Base-by-base conservation (phyloP, 2,888 invertebrate genomes). In the Conistra vaccinii region DNA sequence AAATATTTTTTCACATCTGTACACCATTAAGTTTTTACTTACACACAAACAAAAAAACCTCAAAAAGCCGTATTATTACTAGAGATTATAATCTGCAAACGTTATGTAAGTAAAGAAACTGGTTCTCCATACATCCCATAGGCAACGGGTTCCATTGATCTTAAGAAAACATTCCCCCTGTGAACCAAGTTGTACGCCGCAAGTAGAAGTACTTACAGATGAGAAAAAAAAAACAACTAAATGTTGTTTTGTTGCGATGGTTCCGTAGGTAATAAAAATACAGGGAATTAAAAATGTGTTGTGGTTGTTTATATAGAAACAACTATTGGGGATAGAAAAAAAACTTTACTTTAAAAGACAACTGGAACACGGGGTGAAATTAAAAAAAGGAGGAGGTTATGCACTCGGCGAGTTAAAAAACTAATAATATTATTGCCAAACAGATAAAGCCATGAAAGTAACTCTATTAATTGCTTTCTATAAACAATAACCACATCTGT, bases 41-140 rank as follows among this genome's bases (percentile, higher is more conserved):
- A 58, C 26, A 9, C 4, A 74, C 65, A 69, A 62, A 69, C 26
- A 66, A 76, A 73, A 69, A 69, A 65, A 0, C 6, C 14, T 10
- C 23, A 57, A 68, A 55, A 55, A n/a, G 1, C 26, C 26, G 48
- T 71, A 73, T 77, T 82, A 71, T 75, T 78, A 80, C 62, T 60
- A 65, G 29, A 88, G 87, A 84, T 88, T 81, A 67, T 55, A 88
- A 88, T 86, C 85, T 75, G 73, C 76, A 71, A 83, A 77, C 68
- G 67, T 87, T 88, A 86, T 77, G 76, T 85, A 85, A 87, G 83
- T 69, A 76, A 29, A 23, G 10, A 73, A 88, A 88, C 87, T 81
- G 87, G 87, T 87, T 87, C 61, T 51, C 57, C 60, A 73, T 78
- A 80, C 72, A 76, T 73, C 73, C 68, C 68, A 65, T 62, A 72